Base-by-base conservation (phyloP, 2,888 invertebrate species). In the Drosophila kanekoi region DNA sequence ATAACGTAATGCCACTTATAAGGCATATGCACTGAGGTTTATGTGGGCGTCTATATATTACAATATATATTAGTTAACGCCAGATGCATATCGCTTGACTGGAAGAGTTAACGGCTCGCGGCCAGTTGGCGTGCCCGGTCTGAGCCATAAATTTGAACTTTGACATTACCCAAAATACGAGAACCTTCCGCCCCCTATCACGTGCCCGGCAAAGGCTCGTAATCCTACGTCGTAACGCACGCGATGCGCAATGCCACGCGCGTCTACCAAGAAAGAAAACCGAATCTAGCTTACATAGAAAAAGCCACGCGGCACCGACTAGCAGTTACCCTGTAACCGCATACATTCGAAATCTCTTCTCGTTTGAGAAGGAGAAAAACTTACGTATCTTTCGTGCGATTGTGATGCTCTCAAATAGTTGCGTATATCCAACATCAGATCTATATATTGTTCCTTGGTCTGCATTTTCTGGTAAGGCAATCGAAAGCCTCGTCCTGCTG, bases 121-220 rank as follows among this genome's bases (percentile, higher is more conserved):
- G 51, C 38, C 57, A 32, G 49, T 41, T 59, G 38, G 53, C 57
- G 54, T 77, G 59, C 35, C 35, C n/a, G 2, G 40, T 40, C 53
- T 35, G 23, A 37, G 44, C 40, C 33, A 41, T 38, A 23, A 44
- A 51, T 72, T 77, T 78, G 64, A 89, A 89, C 86, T 89, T 74
- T 89, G 86, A 72, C 86, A 86, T 86, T 87, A 65, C 41, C 44
- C 32, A 35, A 44, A 65, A 40, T 35, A 20, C 13, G 14, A 33
- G 38, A 28, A 8, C 28, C 8, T 0, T 1, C 8, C 23, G 35
- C 4, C 6, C 14, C 32, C 6, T 13, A 3, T 5, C 14, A 9
- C 1, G 32, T 38, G 38, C 8, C 14, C 32, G 33, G 20, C n/a
- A 10, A 18, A 52, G 52, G 52, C 52, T 56, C 69, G 40, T 47